Conservation (phyloP, 2,888 invertebrate genomes). For the Synergus itoensis region DNA sequence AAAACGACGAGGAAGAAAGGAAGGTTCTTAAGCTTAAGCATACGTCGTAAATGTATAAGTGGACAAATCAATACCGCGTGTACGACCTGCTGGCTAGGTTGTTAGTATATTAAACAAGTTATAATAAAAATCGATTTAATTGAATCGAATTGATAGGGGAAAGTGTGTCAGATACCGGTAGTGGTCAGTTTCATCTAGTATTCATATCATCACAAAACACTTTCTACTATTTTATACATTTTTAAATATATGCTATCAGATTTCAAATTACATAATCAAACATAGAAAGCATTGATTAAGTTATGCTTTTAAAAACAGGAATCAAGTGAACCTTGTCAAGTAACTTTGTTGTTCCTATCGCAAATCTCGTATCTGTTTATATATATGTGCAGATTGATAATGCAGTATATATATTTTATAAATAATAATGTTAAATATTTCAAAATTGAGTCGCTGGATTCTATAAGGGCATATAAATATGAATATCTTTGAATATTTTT, state of each 20-base stretch:
- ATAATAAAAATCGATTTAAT: constrained; percentile 14
- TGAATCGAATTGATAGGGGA: neutral
- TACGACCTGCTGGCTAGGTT: constrained; percentile 6
- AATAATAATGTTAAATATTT: too few relatives aligned
- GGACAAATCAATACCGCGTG: constrained; percentile 45
- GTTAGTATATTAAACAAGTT: constrained; percentile 1
- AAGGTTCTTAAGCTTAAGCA: neutral
- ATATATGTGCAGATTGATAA: too few relatives aligned
- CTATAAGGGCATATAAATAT: too few relatives aligned
- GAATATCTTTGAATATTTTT: neutral
- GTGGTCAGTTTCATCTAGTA: neutral
- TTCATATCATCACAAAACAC: neutral
- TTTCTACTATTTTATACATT: neutral
- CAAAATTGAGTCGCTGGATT: too few relatives aligned
- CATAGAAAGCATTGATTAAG: neutral
- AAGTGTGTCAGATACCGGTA: neutral
- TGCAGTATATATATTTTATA: too few relatives aligned
- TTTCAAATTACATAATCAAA: neutral
- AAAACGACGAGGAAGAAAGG: neutral
- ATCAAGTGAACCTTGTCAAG: neutral
- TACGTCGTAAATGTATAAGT: constrained; percentile 47
- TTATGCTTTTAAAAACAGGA: neutral
- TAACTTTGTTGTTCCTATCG: too few relatives aligned
- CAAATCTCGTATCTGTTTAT: too few relatives aligned
- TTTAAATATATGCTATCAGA: neutral